A percentile compares a stretch with the other conserved stretches of the same genome.
Evolutionary conservation across 2,888 invertebrate species (phyloP).

Genomic region (Flexamia atlantica): DNA sequence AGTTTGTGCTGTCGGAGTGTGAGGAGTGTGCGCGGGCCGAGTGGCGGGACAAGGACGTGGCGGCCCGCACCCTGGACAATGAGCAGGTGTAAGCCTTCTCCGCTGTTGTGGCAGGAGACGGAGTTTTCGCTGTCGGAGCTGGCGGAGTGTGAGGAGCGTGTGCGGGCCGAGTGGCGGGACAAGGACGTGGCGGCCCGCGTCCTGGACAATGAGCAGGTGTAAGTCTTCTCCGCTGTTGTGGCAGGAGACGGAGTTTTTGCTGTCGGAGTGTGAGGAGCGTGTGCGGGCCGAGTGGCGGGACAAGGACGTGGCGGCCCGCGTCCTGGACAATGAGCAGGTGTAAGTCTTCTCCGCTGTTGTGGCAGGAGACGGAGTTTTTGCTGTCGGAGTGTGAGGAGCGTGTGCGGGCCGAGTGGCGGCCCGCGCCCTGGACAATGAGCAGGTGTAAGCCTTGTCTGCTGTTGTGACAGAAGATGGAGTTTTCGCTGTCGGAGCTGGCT

Average conservation of each 20-base stretch:
- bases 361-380: constrained; percentile 67
- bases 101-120: constrained; percentile 66
- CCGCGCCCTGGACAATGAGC: constrained; percentile 72
- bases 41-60: constrained; percentile 72
- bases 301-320: constrained; percentile 70
- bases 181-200: constrained; percentile 71
- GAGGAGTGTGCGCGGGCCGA: constrained; percentile 71
- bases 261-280: constrained; percentile 71
- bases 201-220: constrained; percentile 71
- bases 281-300: constrained; percentile 70
- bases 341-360: too few species aligned
- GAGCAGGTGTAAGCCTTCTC: too few species aligned
- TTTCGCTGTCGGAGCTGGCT: constrained; percentile 71
- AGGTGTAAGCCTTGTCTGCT: too few species aligned
- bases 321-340: constrained; percentile 73
- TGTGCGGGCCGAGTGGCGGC: constrained; percentile 69
- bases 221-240: too few species aligned
- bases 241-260: constrained; percentile 67
- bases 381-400: constrained; percentile 72
- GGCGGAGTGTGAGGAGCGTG: constrained; percentile 71
- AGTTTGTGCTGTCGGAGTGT: constrained; percentile 71
- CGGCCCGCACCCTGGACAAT: constrained; percentile 71
- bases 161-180: constrained; percentile 69
- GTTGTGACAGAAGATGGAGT: constrained; percentile 66
- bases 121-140: constrained; percentile 70